Evolutionary conservation across 2,113 vertebrate genomes (phyloP).

Genomic region (Chaetops frenatus): DNA sequence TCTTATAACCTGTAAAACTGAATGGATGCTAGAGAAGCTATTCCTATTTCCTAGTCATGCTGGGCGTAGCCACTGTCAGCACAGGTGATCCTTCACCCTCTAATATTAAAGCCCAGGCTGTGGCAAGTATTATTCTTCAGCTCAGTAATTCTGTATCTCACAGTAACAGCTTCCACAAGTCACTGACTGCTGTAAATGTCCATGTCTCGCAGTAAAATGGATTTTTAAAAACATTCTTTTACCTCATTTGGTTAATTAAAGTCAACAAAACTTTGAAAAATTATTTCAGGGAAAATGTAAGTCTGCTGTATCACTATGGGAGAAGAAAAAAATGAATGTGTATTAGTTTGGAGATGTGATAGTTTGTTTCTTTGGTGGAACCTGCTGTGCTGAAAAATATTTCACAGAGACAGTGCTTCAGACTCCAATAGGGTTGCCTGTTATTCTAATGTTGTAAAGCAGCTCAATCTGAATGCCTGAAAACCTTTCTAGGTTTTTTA

Average conservation of each 20-base stretch:
- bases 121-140: background rate
- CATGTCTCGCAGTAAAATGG: background rate
- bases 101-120: background rate
- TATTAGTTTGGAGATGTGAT: background rate
- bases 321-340: background rate
- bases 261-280: background rate
- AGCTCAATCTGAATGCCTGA: background rate
- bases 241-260: constrained; percentile 10
- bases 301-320: background rate
- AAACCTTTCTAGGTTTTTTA: background rate
- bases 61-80: background rate
- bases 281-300: background rate
- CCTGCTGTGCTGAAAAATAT: background rate
- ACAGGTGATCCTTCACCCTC: constrained; percentile 2
- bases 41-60: background rate
- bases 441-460: background rate
- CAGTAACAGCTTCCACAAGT: constrained; percentile 10
- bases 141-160: constrained; percentile 24
- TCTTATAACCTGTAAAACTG: constrained; percentile 5
- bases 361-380: background rate
- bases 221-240: background rate
- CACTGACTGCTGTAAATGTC: background rate
- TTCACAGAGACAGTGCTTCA: background rate
- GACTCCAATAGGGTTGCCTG: background rate
- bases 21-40: background rate